These are phyloP conservation scores for Pseudorasbora parva DNA, from an alignment of 2,113 vertebrate genomes.

Conservation along the genomic window DNA sequence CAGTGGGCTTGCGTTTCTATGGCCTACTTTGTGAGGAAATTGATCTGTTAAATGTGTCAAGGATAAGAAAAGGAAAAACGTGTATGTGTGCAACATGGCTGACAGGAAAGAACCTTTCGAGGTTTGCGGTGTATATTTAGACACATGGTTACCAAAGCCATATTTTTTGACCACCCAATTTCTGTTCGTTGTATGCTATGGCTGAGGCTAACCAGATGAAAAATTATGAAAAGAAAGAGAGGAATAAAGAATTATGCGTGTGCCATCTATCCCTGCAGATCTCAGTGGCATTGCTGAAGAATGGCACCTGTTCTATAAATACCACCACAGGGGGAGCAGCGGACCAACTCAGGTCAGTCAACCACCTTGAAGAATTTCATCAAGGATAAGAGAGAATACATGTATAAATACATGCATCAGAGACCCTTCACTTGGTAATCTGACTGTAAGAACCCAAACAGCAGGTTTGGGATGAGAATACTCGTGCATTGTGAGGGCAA, in stretches of 20 bases:
- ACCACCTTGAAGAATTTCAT: constrained; percentile 49
- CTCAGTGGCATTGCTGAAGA: constrained; percentile 45
- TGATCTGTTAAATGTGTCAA: constrained; percentile 56
- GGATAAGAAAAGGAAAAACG: constrained; percentile 40
- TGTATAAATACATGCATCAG: neutral
- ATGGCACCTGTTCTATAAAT: constrained; percentile 56
- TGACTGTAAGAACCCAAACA: neutral
- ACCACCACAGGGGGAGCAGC: constrained; percentile 45
- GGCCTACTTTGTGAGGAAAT: constrained; percentile 50
- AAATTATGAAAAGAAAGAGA: neutral
- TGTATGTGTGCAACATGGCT: constrained; percentile 31
- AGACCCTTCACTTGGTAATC: neutral
- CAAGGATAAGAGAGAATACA: constrained; percentile 48
- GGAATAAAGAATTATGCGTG: neutral
- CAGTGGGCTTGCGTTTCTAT: neutral
- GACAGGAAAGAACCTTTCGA: constrained; percentile 27
- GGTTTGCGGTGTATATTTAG: constrained; percentile 28
- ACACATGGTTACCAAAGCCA: neutral
- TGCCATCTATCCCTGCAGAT: constrained; percentile 43
- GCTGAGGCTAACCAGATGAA: constrained; percentile 2
- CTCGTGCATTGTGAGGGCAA: neutral
- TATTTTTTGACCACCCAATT: constrained; percentile 12
- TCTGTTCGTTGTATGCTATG: neutral
- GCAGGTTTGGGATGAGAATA: neutral
- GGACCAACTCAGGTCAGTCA: constrained; percentile 39